Base-by-base conservation (phyloP, 2,888 invertebrate genomes). In the Sarcophaga caerulescens region DNA sequence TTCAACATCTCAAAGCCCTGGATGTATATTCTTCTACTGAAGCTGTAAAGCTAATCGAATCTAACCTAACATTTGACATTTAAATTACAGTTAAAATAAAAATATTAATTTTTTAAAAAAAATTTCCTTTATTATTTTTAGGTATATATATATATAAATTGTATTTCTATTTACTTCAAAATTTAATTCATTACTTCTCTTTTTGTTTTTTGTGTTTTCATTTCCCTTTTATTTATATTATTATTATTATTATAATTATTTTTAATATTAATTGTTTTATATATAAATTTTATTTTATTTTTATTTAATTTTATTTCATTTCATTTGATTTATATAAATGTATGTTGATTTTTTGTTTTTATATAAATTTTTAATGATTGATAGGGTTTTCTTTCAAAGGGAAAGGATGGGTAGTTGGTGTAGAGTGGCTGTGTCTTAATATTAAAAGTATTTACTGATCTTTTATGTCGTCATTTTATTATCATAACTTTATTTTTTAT, bases 291-390 rank as follows among this genome's bases (percentile, higher is more conserved):
- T 73, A 69, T 80, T 52, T 84, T 76, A 47, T 66, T 80, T 75
- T 85, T 73, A 65, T 80, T 52, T 84, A 71, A 59, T 71, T 60
- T 68, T 21, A 57, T 60, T 60, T 59, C 17, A 68, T 73, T 73
- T 44, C 21, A 69, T 74, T 68, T 69, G 75, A 62, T 76, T 82
- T 65, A 83, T 88, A 88, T 85, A 88, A 88, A 87, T 88, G 85
- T 87, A 87, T 85, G 63, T 21, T 6, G 80, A 66, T 81, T 85
- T 65, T 19, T 60, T 68, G 25, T 45, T 69, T 62, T 57, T 57
- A 69, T 85, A 76, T 87, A 88, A 87, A 89, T 88, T 89, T 85
- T 87, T 88, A 81, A 85, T 87, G 85, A 81, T 65, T 84, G 17
- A 52, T 84, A 88, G 78, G 35, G 68, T 71, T 71, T 65, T 52